Evolutionary conservation across 1,140 invertebrate genomes (phyloP).

Genomic region (Drosophila funebris): DNA sequence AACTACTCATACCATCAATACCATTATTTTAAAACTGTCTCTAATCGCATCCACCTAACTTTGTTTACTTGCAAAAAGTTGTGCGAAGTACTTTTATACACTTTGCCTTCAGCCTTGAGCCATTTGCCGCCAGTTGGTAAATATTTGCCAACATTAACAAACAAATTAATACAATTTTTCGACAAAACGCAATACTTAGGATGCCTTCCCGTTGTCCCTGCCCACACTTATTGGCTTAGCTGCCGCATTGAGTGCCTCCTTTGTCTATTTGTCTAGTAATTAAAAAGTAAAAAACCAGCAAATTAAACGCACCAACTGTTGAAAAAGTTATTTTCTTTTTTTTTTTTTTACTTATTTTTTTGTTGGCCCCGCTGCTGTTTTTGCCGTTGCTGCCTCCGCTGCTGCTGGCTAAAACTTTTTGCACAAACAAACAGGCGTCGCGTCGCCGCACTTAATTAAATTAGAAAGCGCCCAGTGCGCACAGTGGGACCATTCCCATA

Average conservation of each 20-base stretch:
- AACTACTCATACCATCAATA: slow-evolving; percentile 4
- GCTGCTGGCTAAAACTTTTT: slow-evolving; percentile 39
- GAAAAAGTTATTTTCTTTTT: slow-evolving; percentile 47
- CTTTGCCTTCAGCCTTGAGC: neutral
- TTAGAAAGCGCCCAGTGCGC: slow-evolving; percentile 56
- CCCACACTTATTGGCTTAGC: slow-evolving; percentile 9
- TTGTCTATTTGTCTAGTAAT: slow-evolving; percentile 77
- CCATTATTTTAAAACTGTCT: neutral
- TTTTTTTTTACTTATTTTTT: slow-evolving; percentile 10
- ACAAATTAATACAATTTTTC: slow-evolving; percentile 62
- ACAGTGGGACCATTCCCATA: slow-evolving; percentile 46
- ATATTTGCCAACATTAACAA: slow-evolving; percentile 61
- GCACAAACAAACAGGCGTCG: slow-evolving; percentile 67
- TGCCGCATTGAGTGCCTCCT: slow-evolving; percentile 7
- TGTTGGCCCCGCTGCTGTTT: neutral
- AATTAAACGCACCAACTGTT: slow-evolving; percentile 77
- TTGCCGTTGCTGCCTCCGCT: neutral
- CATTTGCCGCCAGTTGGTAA: slow-evolving; percentile 13
- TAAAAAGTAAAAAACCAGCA: slow-evolving; percentile 81
- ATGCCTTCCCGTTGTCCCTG: neutral
- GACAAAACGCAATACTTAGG: slow-evolving; percentile 25
- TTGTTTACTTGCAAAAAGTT: slow-evolving; percentile 5
- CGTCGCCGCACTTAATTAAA: slow-evolving; percentile 79
- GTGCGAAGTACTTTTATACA: slow-evolving; percentile 3
- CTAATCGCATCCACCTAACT: slow-evolving; percentile 3